Evolutionary conservation across 1,140 invertebrate species (phyloP).

Genomic region (Contarinia nasturtii): DNA sequence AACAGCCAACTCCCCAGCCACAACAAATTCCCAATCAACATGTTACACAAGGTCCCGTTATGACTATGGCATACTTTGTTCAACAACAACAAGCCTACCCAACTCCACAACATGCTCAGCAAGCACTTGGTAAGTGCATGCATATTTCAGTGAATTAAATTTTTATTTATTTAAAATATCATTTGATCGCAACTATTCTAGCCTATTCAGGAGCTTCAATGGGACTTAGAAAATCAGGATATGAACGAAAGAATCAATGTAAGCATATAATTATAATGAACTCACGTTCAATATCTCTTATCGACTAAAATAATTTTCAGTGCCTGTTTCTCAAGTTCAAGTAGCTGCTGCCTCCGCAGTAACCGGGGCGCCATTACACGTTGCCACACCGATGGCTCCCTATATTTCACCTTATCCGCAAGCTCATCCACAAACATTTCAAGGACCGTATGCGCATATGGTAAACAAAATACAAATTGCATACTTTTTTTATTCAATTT

Average conservation of each 20-base stretch:
- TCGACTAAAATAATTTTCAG: slow-evolving; percentile 23
- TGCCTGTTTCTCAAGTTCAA: slow-evolving; percentile 48
- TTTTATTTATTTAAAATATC: background rate
- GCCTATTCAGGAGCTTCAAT: background rate
- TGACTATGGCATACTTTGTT: slow-evolving; percentile 25
- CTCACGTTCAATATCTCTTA: too few species aligned
- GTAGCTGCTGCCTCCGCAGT: slow-evolving; percentile 45
- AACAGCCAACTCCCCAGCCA: slow-evolving; percentile 5
- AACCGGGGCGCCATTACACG: slow-evolving; percentile 65
- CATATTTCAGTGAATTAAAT: background rate
- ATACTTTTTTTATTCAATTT: too few species aligned
- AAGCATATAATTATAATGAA: too few species aligned
- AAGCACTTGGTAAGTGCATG: slow-evolving; percentile 12
- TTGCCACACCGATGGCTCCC: slow-evolving; percentile 43
- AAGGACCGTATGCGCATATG: slow-evolving; percentile 30
- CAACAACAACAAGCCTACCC: slow-evolving; percentile 29
- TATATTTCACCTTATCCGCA: slow-evolving; percentile 38
- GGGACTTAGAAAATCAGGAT: too few species aligned
- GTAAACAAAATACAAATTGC: slow-evolving; percentile 14
- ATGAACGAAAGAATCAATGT: too few species aligned
- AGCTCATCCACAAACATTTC: slow-evolving; percentile 35
- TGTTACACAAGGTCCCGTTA: slow-evolving; percentile 8
- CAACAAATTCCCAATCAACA: slow-evolving; percentile 5
- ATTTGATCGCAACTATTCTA: background rate
- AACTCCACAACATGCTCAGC: slow-evolving; percentile 26